phyloP scores from a whole-genome alignment of 2,888 invertebrate species.

The Diadromus collaris region DNA sequence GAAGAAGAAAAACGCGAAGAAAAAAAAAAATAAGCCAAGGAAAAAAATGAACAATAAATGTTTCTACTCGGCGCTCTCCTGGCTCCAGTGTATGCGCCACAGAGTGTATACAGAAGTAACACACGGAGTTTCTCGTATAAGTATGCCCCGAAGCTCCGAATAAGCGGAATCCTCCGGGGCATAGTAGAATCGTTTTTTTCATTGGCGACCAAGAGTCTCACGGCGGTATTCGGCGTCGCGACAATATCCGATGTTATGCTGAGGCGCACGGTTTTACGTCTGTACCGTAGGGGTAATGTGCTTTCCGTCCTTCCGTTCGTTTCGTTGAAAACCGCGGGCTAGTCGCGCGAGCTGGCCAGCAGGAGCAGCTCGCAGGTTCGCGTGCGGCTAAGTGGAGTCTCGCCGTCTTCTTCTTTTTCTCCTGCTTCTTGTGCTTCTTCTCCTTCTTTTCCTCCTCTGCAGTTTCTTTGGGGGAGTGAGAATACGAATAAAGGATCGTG shows the following conservation, averaged over 20 bases:
- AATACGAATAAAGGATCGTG: conserved; percentile 49
- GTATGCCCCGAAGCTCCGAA: conserved; percentile 46
- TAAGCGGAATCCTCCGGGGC: conserved; percentile 24
- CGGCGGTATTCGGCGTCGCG: background rate
- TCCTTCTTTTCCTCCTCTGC: conserved; percentile 32
- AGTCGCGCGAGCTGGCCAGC: conserved; percentile 63
- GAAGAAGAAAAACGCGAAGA: conserved; percentile 36
- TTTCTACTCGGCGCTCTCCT: background rate
- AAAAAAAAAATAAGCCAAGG: conserved; percentile 56
- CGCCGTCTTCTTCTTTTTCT: conserved; percentile 43
- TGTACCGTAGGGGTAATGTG: conserved; percentile 42
- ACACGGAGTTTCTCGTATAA: conserved; percentile 39
- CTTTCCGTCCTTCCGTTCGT: conserved; percentile 58
- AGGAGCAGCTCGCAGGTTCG: conserved; percentile 73
- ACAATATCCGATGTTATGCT: background rate
- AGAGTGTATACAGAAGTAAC: conserved; percentile 23
- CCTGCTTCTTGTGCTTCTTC: conserved; percentile 33
- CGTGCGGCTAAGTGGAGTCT: conserved; percentile 79
- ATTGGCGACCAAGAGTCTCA: background rate
- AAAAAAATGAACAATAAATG: conserved; percentile 18
- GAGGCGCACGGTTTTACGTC: background rate
- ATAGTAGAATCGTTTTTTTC: conserved; percentile 17
- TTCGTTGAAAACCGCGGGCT: conserved; percentile 39
- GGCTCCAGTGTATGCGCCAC: conserved; percentile 34
- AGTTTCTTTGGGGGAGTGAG: conserved; percentile 58